Base-by-base conservation (phyloP, 2,888 invertebrate species). In the Pristionchus exspectatus region DNA sequence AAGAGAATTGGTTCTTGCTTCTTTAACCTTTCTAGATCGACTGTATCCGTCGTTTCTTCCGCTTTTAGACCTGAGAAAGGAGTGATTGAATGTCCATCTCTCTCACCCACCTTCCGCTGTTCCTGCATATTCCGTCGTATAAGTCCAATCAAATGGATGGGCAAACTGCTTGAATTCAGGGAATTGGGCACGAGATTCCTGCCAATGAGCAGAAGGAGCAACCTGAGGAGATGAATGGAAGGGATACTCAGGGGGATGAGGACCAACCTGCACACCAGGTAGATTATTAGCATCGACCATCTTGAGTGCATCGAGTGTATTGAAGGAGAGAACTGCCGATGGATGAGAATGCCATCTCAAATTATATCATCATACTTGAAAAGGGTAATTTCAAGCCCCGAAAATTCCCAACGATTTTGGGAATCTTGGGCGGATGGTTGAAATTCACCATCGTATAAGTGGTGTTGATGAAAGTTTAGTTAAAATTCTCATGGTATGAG, bases 101-200 rank as follows among this genome's bases (percentile, higher is more conserved):
- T 69, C n/a, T 5, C n/a, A n/a, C 66, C 16, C 38, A 30, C 90
- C 90, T 24, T 89, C 91, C 18, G 96, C 90, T 3, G 96, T 96
- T 69, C 99, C 99, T 95, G 97, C 97, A 95, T 99, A 99, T 94
- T 97, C 97, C 56, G 98, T 98, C 33, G 97, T 97, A 95, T 97
- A 99, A 0, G 99, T 99, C 99, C 99, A 99, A 96, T 99, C 99
- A 85, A 93, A 95, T 2, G 95, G 94, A 21, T 93, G 92, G 69
- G 92, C 90, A 38, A 91, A 91, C 44, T 91, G 90, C 0, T 85
- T 87, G 38, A 92, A 90, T 72, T 92, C 90, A 27, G 89, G 89
- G 33, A 92, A 90, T 1, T 90, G 69, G 30, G 89, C 77, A 50
- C 94, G 85, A 1, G 94, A 91, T 27, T 92, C 92, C 84, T 93